Base-by-base conservation (phyloP, 2,113 vertebrate species). In the Nymphicus hollandicus region DNA sequence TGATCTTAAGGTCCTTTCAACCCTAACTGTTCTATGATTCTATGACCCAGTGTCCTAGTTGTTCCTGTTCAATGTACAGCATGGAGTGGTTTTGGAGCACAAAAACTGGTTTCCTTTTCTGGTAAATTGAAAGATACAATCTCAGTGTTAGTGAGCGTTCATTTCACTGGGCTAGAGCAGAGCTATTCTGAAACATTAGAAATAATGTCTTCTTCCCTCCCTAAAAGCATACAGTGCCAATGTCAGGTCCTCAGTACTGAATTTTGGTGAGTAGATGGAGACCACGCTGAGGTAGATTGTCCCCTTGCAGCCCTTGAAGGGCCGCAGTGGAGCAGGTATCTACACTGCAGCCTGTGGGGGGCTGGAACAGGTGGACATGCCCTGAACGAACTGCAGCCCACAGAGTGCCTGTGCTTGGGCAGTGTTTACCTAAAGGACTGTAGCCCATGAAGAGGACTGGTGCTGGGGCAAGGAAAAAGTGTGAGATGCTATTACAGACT, bases 261-360 rank as follows among this genome's bases (percentile, higher is more conserved):
- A 43, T 53, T 92, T 22, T 63, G 49, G 7, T 22, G 27, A 44
- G 55, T 17, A 41, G 17, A 3, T 61, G 52, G 74, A 72, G 24
- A 43, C 22, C 5, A 9, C 0, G 0, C 37, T 35, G 39, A 19
- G 37, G 10, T 29, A 18, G 17, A 2, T 8, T 76, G 31, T 74
- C 25, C 31, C 15, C 1, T 9, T 66, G 58, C 41, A 60, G 33
- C 23, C 71, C 5, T 1, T 13, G 44, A 22, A 68, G 43, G 18
- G 13, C 47, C 33, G 8, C 20, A 41, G 33, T 19, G 17, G 65
- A 93, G 47, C 27, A 63, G 12, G 9, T n/a, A 12, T n/a, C 39
- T 35, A 28, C 29, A 1, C 39, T 55, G 43, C 47, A 76, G 37
- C n/a, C 35, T 1, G 0, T 18, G n/a, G 19, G 8, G 25, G 6